Base-by-base conservation (phyloP, 2,113 vertebrate species). In the Callocephalon fimbriatum region DNA sequence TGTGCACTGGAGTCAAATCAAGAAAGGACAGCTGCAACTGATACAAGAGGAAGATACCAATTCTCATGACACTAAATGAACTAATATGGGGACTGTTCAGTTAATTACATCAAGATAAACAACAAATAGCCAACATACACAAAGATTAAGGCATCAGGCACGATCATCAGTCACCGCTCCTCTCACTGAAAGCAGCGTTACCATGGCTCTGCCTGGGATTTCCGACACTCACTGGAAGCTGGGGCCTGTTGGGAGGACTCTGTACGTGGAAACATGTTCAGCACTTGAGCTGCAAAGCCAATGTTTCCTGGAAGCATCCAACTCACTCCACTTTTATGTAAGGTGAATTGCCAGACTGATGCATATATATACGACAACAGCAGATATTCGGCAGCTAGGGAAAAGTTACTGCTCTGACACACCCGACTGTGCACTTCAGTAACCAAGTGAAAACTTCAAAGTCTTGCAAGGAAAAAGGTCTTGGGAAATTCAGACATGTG, bases 1-100 rank as follows among this genome's bases (percentile, higher is more conserved):
- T 88, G 71, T 86, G 50, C 67, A 62, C 68, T 95, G 67, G 50
- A 90, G 85, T 82, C 42, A 86, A 42, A 89, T 61, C 26, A 80
- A 88, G 31, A 67, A 86, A 88, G 86, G 72, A 94, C 85, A 95
- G 87, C 88, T 97, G 93, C 67, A 91, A 48, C 73, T 27, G 90
- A 95, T 91, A 93, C 0, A 0, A 86, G 79, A 93, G 81, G 67
- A 94, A 96, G 90, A 96, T 83, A 96, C 81, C 72, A 92, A 76
- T 95, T 94, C 92, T 93, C 88, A 94, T 86, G 96, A 93, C 90
- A 90, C 68, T 92, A 95, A 92, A 92, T 92, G 95, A 93, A 92
- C 88, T 90, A 88, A 92, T 79, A 73, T 17, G 54, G 67, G 63
- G 90, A 95, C 88, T 90, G n/a, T 88, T 93, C 10, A 4, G 92